Conservation (phyloP, 2,888 invertebrate species). For the Lomographa bimaculata region DNA sequence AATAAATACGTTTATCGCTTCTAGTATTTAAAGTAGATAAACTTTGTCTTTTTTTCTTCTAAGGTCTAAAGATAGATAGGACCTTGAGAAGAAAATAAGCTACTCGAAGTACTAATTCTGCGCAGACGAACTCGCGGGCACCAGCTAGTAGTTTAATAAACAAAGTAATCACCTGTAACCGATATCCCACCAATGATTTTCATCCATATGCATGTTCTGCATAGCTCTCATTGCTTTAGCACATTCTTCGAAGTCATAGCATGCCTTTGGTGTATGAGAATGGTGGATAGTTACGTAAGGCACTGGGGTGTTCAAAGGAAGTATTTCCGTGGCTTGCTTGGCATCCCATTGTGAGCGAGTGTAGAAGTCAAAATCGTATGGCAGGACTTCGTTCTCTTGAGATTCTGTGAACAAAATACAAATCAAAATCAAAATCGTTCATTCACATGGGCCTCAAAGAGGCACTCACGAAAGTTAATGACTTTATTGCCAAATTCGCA, state of each 20-base stretch:
- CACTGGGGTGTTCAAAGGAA: constrained; percentile 81
- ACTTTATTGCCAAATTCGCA: no score
- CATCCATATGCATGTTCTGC: constrained; percentile 86
- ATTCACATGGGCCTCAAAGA: no score
- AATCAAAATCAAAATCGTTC: no score
- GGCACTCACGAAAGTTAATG: no score
- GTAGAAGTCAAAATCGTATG: constrained; percentile 58
- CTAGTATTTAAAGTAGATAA: no score
- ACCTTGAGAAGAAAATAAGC: no score
- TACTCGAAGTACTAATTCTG: no score
- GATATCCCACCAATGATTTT: constrained; percentile 86
- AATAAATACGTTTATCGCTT: no score
- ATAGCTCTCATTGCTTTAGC: constrained; percentile 84
- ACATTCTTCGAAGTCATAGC: constrained; percentile 78
- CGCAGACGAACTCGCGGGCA: no score
- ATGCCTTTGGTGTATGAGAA: constrained; percentile 84
- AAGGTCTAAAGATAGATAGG: no score
- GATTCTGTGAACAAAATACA: constrained; percentile 18
- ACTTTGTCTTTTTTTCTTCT: no score
- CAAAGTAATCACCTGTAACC: constrained; percentile 83
- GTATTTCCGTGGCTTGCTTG: constrained; percentile 67
- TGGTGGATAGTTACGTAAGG: constrained; percentile 89
- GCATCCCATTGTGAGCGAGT: constrained; percentile 85
- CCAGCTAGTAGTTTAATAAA: no score
- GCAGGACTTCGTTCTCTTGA: constrained; percentile 53